Percentiles rank a stretch among this genome's conserved stretches.
These are phyloP conservation scores for Montipora foliosa DNA, from an alignment of 64 coral and sea anemone species.

Conservation along the genomic window DNA sequence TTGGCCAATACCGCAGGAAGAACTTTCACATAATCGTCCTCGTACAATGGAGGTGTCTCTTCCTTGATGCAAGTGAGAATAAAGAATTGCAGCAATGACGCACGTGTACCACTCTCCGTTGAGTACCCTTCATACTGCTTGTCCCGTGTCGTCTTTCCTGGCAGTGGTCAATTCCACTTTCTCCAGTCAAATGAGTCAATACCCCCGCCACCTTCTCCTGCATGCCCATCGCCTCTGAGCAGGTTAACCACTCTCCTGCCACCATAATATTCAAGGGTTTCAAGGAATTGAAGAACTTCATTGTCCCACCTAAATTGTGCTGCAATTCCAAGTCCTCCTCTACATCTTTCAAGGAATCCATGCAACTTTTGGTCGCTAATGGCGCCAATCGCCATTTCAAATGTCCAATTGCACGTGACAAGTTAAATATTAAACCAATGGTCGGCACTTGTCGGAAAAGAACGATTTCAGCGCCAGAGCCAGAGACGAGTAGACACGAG, in stretches of 20 bases:
- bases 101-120: conserved; percentile 73
- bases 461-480: no score
- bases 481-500: no score
- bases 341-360: no score
- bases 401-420: no score
- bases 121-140: conserved; percentile 73
- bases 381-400: no score
- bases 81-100: not conserved
- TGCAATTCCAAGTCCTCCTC: no score
- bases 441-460: no score
- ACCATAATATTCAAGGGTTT: conserved; percentile 67
- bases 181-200: conserved; percentile 69
- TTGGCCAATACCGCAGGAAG: conserved; percentile 42
- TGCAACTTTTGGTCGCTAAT: no score
- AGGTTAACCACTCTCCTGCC: conserved; percentile 65
- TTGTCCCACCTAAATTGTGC: conserved; percentile 66
- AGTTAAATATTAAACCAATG: no score
- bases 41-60: no score
- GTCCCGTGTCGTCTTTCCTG: conserved; percentile 72
- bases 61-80: conserved; percentile 1
- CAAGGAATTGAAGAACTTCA: conserved; percentile 75
- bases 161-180: conserved; percentile 75
- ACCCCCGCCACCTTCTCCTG: conserved; percentile 61
- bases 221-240: conserved; percentile 54
- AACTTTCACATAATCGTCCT: no score